Conservation (phyloP, 2,113 vertebrate genomes). For the Rhea americana region DNA sequence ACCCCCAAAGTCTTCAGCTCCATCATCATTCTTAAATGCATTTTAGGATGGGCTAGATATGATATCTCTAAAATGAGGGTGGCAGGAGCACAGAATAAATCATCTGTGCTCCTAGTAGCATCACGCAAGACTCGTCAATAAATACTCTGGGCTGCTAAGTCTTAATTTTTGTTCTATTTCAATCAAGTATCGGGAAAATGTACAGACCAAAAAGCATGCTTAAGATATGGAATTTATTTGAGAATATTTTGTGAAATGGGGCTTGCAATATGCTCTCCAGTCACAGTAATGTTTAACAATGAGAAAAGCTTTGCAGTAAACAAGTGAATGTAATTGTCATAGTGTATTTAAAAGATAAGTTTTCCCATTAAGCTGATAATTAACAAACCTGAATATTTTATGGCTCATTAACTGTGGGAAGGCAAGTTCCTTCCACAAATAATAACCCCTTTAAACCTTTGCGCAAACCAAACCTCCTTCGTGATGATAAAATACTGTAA, state of each 20-base stretch:
- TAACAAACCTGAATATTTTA: background rate
- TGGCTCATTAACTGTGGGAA: background rate
- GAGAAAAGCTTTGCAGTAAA: background rate
- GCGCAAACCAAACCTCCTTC: background rate
- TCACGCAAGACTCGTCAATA: background rate
- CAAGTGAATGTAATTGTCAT: background rate
- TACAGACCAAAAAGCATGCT: background rate
- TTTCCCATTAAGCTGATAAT: background rate
- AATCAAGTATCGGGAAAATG: background rate
- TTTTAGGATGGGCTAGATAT: background rate
- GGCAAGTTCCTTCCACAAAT: background rate
- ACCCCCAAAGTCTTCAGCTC: background rate
- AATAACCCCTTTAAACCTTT: background rate
- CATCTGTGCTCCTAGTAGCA: background rate
- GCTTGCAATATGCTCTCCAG: background rate
- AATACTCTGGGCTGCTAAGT: background rate
- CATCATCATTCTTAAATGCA: background rate
- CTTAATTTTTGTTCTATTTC: background rate
- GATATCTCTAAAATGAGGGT: fast-evolving
- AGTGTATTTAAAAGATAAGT: background rate
- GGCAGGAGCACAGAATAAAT: background rate
- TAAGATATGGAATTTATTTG: background rate
- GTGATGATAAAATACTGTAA: constrained; percentile 15
- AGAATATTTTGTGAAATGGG: background rate
- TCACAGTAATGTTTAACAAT: background rate